Base-by-base conservation (phyloP, 2,888 invertebrate species). In the Diloba caeruleocephala region DNA sequence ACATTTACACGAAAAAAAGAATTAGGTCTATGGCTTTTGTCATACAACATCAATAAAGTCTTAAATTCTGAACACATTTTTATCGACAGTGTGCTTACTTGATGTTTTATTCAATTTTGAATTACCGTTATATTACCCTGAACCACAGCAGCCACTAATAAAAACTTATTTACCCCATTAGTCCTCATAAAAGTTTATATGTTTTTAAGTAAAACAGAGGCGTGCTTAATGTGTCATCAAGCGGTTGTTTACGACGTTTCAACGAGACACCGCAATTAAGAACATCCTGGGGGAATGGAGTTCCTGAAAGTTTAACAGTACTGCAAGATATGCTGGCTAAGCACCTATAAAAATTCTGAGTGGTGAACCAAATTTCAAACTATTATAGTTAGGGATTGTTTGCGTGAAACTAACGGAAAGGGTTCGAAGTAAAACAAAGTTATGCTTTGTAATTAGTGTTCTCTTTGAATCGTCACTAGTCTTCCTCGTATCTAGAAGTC, bases 251-350 rank as follows among this genome's bases (percentile, higher is more conserved):
- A 88, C 78, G 82, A 78, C 53, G 64, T 76, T 81, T 81, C 81
- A 82, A 84, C 82, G 79, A 82, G 78, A 78, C 66, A 62, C 70
- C 71, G 77, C 77, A 82, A 85, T 88, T 86, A 88, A 74, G 71
- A 58, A 69, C 75, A 78, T 82, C 81, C 81, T 76, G 77, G 41
- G 69, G 60, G 68, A 60, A 58, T 39, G 51, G 60, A 54, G 63
- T 54, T 51, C 48, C 65, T 48, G 57, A 55, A 66, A 57, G 29
- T 57, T 57, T 53, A 60, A 50, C 50, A 50, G 43, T 43, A 46
- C 53, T 46, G 23, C 36, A 29, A 43, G 66, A 56, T 43, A 60
- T 53, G 61, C 61, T 60, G 14, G 46, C 32, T 37, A 45, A 55
- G 60, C 45, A 37, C 43, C 66, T 34, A 54, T 58, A 50, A 69